phyloP scores from a whole-genome alignment of 2,888 invertebrate genomes.

The Sinohyriopsis cumingii region DNA sequence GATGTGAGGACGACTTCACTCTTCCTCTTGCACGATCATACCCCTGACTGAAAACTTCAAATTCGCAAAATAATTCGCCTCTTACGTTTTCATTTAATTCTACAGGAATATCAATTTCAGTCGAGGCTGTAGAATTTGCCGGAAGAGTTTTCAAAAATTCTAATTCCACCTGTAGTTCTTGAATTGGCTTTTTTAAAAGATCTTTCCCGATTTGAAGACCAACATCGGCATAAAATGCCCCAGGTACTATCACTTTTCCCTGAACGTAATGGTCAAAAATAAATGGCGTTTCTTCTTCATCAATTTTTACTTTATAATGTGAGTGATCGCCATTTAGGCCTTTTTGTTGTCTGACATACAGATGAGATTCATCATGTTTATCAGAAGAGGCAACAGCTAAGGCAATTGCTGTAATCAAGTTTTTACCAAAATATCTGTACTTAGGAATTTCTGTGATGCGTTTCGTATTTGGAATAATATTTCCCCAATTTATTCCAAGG shows the following conservation, averaged over 20 bases:
- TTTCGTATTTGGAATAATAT: slow-evolving; percentile 6
- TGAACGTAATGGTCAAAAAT: slow-evolving; percentile 38
- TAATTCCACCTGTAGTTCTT: neutral
- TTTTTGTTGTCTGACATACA: neutral
- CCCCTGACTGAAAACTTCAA: no score
- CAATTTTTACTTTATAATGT: slow-evolving; percentile 4
- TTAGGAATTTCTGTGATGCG: slow-evolving; percentile 23
- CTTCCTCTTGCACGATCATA: no score
- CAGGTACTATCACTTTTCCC: slow-evolving; percentile 32
- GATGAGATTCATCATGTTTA: no score
- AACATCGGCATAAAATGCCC: slow-evolving; percentile 34
- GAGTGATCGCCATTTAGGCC: neutral
- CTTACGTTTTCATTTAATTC: no score
- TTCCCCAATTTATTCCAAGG: slow-evolving; percentile 17
- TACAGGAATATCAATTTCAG: neutral
- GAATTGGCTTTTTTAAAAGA: neutral
- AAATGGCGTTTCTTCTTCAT: slow-evolving; percentile 25
- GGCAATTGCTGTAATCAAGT: neutral
- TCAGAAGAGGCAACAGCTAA: no score
- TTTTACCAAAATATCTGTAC: slow-evolving; percentile 18
- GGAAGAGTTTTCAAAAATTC: slow-evolving; percentile 3
- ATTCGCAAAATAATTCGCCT: no score
- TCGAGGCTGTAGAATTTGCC: neutral
- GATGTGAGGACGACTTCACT: no score
- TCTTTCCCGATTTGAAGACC: slow-evolving; percentile 25